Percentiles rank a stretch among this genome's conserved stretches.
These are phyloP conservation scores for Diglossa cyanea DNA, from an alignment of 2,797 vertebrate genomes.

Conservation along the genomic window DNA sequence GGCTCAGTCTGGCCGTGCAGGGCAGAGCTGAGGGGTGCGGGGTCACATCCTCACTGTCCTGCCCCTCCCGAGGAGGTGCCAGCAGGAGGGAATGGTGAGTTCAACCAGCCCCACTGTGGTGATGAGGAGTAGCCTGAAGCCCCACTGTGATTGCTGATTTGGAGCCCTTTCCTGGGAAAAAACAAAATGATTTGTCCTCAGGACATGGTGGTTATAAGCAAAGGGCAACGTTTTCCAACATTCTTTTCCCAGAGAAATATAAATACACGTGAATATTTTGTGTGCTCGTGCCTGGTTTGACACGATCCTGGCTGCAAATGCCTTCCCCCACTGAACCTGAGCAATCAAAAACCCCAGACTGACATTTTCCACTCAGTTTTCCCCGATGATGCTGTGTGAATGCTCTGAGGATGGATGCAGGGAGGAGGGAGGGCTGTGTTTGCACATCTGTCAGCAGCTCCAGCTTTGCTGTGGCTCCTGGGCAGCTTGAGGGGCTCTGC, in stretches of 20 bases:
- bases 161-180: neutral
- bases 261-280: neutral
- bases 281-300: neutral
- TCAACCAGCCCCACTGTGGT: neutral
- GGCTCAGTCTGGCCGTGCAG: neutral
- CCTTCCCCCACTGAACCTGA: neutral
- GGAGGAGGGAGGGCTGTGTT: neutral
- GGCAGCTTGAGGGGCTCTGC: neutral
- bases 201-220: neutral
- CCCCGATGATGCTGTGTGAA: fast-evolving
- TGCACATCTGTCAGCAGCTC: neutral
- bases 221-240: conserved; percentile 1
- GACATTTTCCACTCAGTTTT: neutral
- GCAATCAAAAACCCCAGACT: neutral
- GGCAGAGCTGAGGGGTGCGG: fast-evolving
- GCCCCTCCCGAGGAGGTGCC: neutral
- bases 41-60: fast-evolving
- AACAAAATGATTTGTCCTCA: neutral
- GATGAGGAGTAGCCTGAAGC: neutral
- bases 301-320: neutral
- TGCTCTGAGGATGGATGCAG: neutral
- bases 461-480: fast-evolving
- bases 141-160: neutral
- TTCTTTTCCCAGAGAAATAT: neutral
- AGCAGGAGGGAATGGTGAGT: neutral